These are phyloP conservation scores for Nesospiza acunhae DNA, from an alignment of 2,113 vertebrate genomes.

Conservation along the genomic window DNA sequence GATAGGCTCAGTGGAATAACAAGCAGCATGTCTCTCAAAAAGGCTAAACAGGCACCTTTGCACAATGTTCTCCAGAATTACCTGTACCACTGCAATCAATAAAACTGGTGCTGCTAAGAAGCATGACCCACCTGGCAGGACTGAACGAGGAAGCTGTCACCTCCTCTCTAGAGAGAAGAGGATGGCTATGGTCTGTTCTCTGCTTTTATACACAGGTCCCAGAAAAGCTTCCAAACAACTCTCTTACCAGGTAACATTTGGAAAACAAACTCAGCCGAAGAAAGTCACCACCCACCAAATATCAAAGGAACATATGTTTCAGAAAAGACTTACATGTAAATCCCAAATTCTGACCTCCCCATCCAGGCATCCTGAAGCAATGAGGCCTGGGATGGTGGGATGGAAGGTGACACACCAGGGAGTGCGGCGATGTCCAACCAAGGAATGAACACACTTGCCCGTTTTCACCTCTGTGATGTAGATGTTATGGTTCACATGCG, in stretches of 20 bases:
- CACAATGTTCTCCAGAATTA: not conserved
- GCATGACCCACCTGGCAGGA: not conserved
- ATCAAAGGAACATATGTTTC: not conserved
- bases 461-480: constrained; percentile 99
- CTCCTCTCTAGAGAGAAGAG: not conserved
- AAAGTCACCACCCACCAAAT: not conserved
- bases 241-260: not conserved
- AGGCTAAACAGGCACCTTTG: not conserved
- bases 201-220: not conserved
- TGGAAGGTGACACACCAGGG: constrained; percentile 99
- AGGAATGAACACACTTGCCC: constrained; percentile 94
- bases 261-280: not conserved
- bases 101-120: not conserved
- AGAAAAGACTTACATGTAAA: constrained; percentile 89
- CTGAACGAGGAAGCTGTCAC: not conserved
- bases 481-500: constrained; percentile 99
- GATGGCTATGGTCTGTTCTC: not conserved
- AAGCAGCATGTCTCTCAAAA: not conserved
- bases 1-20: not conserved
- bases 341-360: constrained; percentile 99
- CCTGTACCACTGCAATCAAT: not conserved
- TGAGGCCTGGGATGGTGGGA: constrained; percentile 95
- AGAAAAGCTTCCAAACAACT: not conserved
- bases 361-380: constrained; percentile 97
- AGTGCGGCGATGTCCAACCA: constrained; percentile 96